phyloP scores from a whole-genome alignment of 2,888 invertebrate species.

The Blastobasis lacticolella region DNA sequence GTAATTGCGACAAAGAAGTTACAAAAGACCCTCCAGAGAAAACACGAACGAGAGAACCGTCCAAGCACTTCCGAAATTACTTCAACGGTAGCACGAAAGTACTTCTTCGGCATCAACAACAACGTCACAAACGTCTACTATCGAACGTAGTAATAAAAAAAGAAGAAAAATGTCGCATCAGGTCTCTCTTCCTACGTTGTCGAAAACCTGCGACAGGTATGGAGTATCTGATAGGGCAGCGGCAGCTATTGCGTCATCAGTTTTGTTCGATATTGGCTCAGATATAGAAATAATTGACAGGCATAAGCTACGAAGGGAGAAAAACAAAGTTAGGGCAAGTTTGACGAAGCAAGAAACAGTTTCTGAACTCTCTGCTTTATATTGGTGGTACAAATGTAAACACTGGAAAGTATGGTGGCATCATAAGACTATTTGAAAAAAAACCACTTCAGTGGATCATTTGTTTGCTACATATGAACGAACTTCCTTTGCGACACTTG shows the following conservation, averaged over 20 bases:
- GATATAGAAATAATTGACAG: conserved; percentile 8
- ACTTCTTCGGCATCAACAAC: not conserved
- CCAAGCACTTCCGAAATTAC: not conserved
- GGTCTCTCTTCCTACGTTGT: conserved; percentile 4
- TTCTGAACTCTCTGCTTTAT: conserved; percentile 3
- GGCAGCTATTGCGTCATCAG: conserved; percentile 14
- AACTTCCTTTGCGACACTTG: conserved; percentile 21
- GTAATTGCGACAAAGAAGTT: conserved; percentile 7
- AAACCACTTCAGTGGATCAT: conserved; percentile 20
- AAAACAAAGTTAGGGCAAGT: conserved; percentile 2
- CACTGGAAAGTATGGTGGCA: conserved; percentile 17
- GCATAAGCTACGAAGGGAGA: conserved; percentile 12
- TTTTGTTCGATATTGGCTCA: conserved; percentile 8
- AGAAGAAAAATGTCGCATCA: not conserved
- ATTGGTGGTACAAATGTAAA: conserved; percentile 12
- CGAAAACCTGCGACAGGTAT: conserved; percentile 14
- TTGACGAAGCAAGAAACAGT: not conserved
- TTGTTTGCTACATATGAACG: conserved; percentile 20
- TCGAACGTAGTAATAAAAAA: not conserved
- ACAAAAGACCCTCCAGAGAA: conserved; percentile 6
- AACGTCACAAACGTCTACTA: not conserved
- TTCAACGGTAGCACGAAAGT: not conserved
- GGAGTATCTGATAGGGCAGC: conserved; percentile 17
- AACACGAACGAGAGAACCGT: conserved; percentile 4
- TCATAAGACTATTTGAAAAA: conserved; percentile 16